Percentiles rank a stretch among this genome's conserved stretches.
Conservation (phyloP, 2,888 invertebrate species). For the Thecophora atra region DNA sequence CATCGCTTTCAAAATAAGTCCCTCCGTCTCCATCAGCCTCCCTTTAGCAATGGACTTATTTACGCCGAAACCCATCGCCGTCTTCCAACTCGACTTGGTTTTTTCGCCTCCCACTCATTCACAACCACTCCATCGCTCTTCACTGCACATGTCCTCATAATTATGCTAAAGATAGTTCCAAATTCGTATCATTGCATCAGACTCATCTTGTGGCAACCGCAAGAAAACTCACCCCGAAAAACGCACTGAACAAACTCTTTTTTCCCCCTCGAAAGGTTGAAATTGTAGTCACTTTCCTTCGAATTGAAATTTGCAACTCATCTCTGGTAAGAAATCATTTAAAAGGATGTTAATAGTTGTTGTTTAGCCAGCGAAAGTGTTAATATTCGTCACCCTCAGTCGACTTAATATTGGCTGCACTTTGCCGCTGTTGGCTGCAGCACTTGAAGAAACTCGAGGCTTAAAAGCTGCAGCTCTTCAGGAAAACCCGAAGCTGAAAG, state of each 20-base stretch:
- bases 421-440: too few relatives aligned
- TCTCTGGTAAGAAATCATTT: neutral
- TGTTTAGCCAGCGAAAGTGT: slow-evolving; percentile 35
- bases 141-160: slow-evolving; percentile 45
- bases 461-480: too few relatives aligned
- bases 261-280: too few relatives aligned
- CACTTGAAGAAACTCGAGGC: too few relatives aligned
- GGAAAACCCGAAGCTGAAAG: too few relatives aligned
- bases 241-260: neutral
- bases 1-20: too few relatives aligned
- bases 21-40: too few relatives aligned
- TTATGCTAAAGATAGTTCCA: slow-evolving; percentile 57
- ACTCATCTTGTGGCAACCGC: slow-evolving; percentile 44
- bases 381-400: slow-evolving; percentile 23
- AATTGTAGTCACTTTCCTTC: neutral
- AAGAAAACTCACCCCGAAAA: slow-evolving; percentile 46
- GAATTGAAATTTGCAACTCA: slow-evolving; percentile 18
- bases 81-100: too few relatives aligned
- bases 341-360: slow-evolving; percentile 50
- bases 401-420: slow-evolving; percentile 16
- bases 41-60: too few relatives aligned
- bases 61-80: too few relatives aligned
- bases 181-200: slow-evolving; percentile 27
- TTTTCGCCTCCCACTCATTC: neutral
- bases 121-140: neutral